Evolutionary conservation across 2,797 vertebrate genomes (phyloP).

Genomic region (Lepilemur ruficaudatus): DNA sequence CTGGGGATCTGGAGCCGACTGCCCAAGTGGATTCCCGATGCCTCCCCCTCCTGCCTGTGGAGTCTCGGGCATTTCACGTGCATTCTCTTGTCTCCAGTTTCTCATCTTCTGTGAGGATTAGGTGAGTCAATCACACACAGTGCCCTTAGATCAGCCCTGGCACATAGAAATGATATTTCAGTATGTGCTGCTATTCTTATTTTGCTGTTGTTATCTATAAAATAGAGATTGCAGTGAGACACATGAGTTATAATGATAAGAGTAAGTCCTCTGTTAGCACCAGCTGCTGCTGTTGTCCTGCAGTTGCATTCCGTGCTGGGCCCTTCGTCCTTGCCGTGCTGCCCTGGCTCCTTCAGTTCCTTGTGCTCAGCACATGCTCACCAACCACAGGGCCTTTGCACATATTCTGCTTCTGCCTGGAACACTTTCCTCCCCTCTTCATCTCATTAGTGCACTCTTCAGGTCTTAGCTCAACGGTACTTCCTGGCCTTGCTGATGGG

Average conservation of each 20-base stretch:
- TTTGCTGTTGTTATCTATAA: not conserved
- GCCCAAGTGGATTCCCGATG: too few relatives aligned
- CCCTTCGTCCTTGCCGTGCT: not conserved
- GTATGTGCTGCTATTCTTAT: not conserved
- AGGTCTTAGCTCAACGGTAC: not conserved
- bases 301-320: rapidly evolving
- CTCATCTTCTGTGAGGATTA: not conserved
- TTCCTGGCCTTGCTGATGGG: not conserved
- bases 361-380: not conserved
- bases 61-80: rapidly evolving
- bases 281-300: too few relatives aligned
- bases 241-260: too few relatives aligned
- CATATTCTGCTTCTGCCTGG: not conserved
- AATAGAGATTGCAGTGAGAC: not conserved
- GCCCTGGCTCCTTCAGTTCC: not conserved
- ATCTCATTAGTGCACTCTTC: not conserved
- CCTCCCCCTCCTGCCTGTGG: not conserved
- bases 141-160: not conserved
- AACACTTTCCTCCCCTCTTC: not conserved
- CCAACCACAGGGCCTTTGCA: not conserved
- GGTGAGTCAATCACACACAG: not conserved
- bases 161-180: not conserved
- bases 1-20: not conserved
- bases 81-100: not conserved
- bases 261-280: rapidly evolving